Conservation (phyloP, 2,113 vertebrate species). For the Epinephelus fuscoguttatus region DNA sequence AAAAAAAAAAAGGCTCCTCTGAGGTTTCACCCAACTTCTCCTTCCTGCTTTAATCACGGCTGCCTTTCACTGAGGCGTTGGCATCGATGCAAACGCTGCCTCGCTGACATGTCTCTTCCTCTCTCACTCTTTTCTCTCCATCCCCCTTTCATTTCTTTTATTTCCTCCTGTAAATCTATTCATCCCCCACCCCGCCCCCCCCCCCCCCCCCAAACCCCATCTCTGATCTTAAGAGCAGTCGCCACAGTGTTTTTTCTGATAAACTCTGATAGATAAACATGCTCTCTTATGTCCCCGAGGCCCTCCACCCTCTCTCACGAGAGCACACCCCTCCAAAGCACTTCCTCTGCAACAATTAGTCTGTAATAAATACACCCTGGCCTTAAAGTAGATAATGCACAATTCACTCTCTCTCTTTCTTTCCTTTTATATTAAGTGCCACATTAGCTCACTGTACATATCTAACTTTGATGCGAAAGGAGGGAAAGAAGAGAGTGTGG, state of each 20-base stretch:
- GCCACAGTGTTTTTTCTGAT: conserved; percentile 80
- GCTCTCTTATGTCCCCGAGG: conserved; percentile 78
- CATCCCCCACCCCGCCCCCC: not conserved
- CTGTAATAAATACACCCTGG: conserved; percentile 82
- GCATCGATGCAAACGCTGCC: conserved; percentile 53
- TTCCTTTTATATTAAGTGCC: conserved; percentile 65
- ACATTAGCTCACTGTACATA: conserved; percentile 62
- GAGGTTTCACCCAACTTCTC: conserved; percentile 69
- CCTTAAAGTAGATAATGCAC: conserved; percentile 77
- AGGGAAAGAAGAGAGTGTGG: conserved; percentile 28
- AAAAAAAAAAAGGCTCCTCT: conserved; percentile 36
- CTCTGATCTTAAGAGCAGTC: conserved; percentile 82
- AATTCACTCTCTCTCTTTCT: conserved; percentile 23
- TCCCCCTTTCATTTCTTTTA: conserved; percentile 64
- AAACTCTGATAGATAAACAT: conserved; percentile 84
- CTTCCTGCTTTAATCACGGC: conserved; percentile 72
- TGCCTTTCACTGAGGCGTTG: conserved; percentile 54
- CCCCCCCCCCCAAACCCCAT: conserved; percentile 32
- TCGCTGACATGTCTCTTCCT: conserved; percentile 61
- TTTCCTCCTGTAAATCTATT: conserved; percentile 63
- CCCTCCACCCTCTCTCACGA: conserved; percentile 81
- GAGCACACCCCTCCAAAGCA: conserved; percentile 79
- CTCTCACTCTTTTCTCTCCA: conserved; percentile 29
- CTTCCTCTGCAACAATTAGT: conserved; percentile 83
- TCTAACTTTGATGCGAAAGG: conserved; percentile 54